Base-by-base conservation (phyloP, 2,797 vertebrate genomes). In the Valencia hispanica region DNA sequence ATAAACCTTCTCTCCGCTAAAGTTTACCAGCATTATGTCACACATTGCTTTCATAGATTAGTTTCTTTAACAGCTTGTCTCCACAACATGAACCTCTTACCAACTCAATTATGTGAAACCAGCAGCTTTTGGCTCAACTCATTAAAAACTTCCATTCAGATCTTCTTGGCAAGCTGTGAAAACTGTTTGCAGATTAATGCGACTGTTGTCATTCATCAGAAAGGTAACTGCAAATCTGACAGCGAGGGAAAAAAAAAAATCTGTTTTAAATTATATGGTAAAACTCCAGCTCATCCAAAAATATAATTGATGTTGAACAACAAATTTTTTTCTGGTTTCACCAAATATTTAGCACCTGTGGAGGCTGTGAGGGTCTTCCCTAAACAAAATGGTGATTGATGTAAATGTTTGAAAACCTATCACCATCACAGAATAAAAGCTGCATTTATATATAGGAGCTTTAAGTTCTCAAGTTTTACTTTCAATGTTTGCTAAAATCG, bases 11-110 rank as follows among this genome's bases (percentile, higher is more conserved):
- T 22, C 63, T n/a, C 53, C 53, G 53, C 50, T 51, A 51, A 51
- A 25, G 43, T 57, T 43, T 43, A 18, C 71, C 68, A 41, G 61
- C 77, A 17, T 70, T 70, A 65, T 47, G 43, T 79, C 72, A 50
- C 70, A 15, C 2, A 12, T 5, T 22, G 43, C n/a, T 11, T 74
- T 63, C 22, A 11, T 48, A 75, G 32, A 2, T 14, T 5, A 11
- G 4, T 72, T 51, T 5, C 61, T 70, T 17, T 68, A 70, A 79
- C 70, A 66, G 73, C 70, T 77, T 30, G n/a, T 74, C 73, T 80
- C 59, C 73, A 22, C 45, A 5, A 50, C 34, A 39, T 59, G 73
- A 83, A n/a, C 47, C 47, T 53, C 47, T 68, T n/a, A 71, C 78
- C 81, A 81, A 3, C 51, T 5, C 47, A 22, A 50, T 34, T 79